Base-by-base conservation (phyloP, 1,140 invertebrate species). In the Eriosoma lanigerum region DNA sequence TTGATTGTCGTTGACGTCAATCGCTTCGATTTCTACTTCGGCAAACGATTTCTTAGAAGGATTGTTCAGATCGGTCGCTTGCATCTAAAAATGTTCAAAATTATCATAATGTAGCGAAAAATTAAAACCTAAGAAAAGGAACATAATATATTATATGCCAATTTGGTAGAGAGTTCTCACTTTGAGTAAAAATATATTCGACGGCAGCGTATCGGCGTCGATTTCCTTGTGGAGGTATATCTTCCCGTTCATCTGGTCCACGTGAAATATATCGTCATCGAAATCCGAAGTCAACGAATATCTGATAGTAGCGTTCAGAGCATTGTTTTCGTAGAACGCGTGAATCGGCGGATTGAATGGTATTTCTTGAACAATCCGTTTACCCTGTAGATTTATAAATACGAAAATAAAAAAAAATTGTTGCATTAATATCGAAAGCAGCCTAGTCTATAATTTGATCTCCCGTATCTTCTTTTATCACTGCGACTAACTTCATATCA, bases 1-100 rank as follows among this genome's bases (percentile, higher is more conserved):
- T 21, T 92, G 85, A 85, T 94, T 94, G 84, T 95, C 93, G 84
- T 95, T 95, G 0, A 96, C 84, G 84, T 96, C 94, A 13, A 93
- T 83, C 0, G 96, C 87, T 85, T 93, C 91, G 0, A 96, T 87
- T 85, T 95, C 93, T 0, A 95, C 89, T 81, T 91, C 87, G 0
- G 93, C 91, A 1, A 90, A 85, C 0, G 91, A 90, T 48, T 90
- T 90, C 83, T 93, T 92, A n/a, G 92, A 83, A 0, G 92, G 90
- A 86, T 93, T 93, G 84, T 94, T 91, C 29, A 90, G 86, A 84
- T 95, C 93, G 0, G 90, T 88, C 0, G 92, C 92, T 84, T 94
- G 92, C 56, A 95, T 89, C 84, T 85, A 78, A 1, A 73, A 73
- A 72, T 19, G 24, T 62, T 54, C 2, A 38, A 44, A 46, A 46